Conservation (phyloP, 2,797 vertebrate species). For the Stomatorhinus walkeri region DNA sequence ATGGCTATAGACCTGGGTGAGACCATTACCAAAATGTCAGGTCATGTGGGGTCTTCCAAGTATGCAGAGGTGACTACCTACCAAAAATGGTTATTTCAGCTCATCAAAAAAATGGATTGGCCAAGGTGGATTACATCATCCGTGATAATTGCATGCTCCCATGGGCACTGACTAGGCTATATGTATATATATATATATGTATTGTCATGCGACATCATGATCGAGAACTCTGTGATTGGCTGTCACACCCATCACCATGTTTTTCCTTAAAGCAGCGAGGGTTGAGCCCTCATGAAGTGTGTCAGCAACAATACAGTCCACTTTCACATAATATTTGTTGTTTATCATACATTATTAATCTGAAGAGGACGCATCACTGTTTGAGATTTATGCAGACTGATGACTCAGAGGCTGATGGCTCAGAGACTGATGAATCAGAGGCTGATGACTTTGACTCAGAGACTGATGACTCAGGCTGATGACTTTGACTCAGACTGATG, state of each 20-base stretch:
- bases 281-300: background rate
- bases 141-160: background rate
- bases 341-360: background rate
- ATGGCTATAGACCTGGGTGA: background rate
- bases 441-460: too few species aligned
- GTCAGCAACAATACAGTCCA: background rate
- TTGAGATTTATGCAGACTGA: background rate
- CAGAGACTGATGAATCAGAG: too few species aligned
- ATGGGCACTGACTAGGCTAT: background rate
- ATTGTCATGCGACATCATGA: background rate
- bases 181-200: background rate
- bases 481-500: too few species aligned
- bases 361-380: background rate
- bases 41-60: background rate
- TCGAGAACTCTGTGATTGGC: background rate
- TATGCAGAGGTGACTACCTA: background rate
- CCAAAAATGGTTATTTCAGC: too few species aligned
- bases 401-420: background rate
- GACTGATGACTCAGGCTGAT: too few species aligned
- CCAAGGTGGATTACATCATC: background rate
- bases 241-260: background rate
- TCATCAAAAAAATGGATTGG: background rate
- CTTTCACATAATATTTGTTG: background rate
- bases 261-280: background rate
- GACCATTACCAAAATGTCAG: background rate